Base-by-base conservation (phyloP, 2,113 vertebrate species). In the Rhinoderma darwinii region DNA sequence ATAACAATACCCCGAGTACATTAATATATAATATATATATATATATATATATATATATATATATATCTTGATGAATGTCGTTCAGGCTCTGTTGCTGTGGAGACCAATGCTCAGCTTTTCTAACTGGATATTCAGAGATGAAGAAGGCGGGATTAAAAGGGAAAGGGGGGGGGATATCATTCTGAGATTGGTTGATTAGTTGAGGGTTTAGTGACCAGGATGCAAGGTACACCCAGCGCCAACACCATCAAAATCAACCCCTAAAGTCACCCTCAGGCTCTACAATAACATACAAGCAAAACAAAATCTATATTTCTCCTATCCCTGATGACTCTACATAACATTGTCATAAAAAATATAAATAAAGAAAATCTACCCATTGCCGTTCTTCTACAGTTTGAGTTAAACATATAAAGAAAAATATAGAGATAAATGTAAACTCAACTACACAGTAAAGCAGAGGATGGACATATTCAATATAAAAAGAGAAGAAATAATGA, bases 1-100 rank as follows among this genome's bases (percentile, higher is more conserved):
- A 17, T 73, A 84, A 73, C 68, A 73, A 84, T 84, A 50, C 44
- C 20, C 35, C 0, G 43, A n/a, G n/a, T 83, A 72, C 39, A 83
- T 63, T 43, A 27, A 66, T 70, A n/a, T n/a, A n/a, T n/a, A n/a
- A n/a, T 22, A 22, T 54, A 54, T 30, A 63, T 30, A 30, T 30
- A 63, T 30, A 27, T 59, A 35, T 27, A 30, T n/a, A 27, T 73
- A 73, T 77, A 84, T 70, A 79, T 79, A 79, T 54, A 30, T 79
- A 78, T 70, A 86, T 79, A 78, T 86, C 76, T 72, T 79, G 68
- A 81, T 61, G 51, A 74, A 87, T 75, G 68, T 73, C 54, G 51
- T 75, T 82, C 79, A 63, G 68, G 86, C 82, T 54, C 30, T 61
- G 86, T 87, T 87, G 78, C 85, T 81, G 85, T 86, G 85, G 85